Base-by-base conservation (phyloP, 2,113 vertebrate species). In the Aythya baeri region DNA sequence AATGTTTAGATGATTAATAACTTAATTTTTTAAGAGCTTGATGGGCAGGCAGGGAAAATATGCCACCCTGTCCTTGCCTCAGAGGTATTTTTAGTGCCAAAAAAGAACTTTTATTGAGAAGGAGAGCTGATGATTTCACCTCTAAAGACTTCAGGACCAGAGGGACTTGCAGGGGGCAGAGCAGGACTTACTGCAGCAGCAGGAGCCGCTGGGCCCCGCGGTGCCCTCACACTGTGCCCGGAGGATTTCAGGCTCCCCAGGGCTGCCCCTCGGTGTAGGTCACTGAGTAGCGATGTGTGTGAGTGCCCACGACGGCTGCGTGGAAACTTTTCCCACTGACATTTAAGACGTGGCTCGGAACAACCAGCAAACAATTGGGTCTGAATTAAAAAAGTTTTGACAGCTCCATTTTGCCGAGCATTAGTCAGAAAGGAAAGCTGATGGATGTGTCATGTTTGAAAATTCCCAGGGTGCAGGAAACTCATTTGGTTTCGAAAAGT, bases 21-120 rank as follows among this genome's bases (percentile, higher is more conserved):
- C 58, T 93, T 95, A 92, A 96, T 94, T 95, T 96, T 96, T 87
- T 95, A 95, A 96, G 89, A 94, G 84, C 43, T 77, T 95, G 82
- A 91, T 59, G 25, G 86, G 71, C 70, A 91, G 86, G 38, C 29
- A 21, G 52, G 43, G 73, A 86, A 91, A 95, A 85, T 91, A 75
- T 2, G 50, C 82, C 61, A 73, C 84, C 86, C 58, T 43, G 11
- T 65, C 90, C 36, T 93, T 74, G 77, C 49, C 49, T 89, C 32
- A 14, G 63, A 66, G 43, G 26, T 55, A 17, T 61, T 92, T 89
- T 83, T 65, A 78, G 58, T 68, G 86, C 83, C 92, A 91, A 61
- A 84, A 43, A 62, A 59, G 50, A 74, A 31, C 36, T 88, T 88
- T 85, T 55, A 86, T 26, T 34, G 44, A 76, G 77, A 84, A 76